Percentiles rank a stretch among this genome's conserved stretches.
Evolutionary conservation across 2,888 invertebrate species (phyloP).

Genomic region (Pristionchus arcanus): DNA sequence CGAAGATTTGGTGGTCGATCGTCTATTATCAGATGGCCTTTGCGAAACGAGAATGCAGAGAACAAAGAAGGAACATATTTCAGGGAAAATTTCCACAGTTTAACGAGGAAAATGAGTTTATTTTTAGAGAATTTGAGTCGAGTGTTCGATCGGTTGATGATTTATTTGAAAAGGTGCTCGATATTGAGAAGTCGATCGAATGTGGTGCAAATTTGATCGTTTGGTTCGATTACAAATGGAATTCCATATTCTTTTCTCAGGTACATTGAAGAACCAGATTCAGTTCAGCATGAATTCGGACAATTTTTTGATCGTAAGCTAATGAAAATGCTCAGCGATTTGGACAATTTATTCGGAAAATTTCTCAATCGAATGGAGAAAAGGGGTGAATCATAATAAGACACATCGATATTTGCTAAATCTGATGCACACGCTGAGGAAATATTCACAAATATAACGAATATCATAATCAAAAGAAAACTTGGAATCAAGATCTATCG

Average conservation of each 20-base stretch:
- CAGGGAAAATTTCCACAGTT: background rate
- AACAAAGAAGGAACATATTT: conserved; percentile 5
- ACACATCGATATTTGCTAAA: conserved; percentile 4
- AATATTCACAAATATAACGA: background rate
- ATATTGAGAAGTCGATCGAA: background rate
- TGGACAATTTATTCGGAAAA: background rate
- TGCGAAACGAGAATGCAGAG: background rate
- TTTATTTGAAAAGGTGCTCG: background rate
- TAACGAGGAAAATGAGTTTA: background rate
- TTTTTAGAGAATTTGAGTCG: background rate
- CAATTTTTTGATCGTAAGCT: background rate
- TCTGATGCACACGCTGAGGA: background rate
- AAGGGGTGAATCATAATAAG: background rate
- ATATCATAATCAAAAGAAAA: background rate
- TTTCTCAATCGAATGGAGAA: background rate
- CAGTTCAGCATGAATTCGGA: conserved; percentile 4
- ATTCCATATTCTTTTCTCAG: background rate
- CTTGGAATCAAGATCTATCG: background rate
- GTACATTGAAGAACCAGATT: conserved; percentile 18
- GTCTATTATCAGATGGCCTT: background rate
- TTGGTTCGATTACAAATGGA: background rate
- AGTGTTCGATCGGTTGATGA: background rate
- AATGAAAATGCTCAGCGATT: background rate
- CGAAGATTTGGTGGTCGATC: background rate
- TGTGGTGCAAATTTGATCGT: background rate